These are phyloP conservation scores for Siniperca undulata DNA, from an alignment of 2,797 vertebrate genomes.

Conservation along the genomic window DNA sequence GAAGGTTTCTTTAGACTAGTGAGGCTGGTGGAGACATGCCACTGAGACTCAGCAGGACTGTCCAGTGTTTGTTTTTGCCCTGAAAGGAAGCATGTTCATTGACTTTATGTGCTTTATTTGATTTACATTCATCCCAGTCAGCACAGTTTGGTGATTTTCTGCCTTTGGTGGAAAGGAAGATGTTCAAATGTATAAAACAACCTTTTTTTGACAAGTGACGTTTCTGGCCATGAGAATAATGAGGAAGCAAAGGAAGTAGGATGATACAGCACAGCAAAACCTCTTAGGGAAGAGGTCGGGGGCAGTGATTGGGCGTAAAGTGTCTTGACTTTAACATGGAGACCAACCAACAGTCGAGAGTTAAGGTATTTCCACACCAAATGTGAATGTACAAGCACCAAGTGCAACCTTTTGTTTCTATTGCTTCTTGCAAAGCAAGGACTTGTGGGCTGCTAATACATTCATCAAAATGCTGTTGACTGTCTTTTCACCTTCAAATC, in stretches of 20 bases:
- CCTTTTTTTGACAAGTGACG: background rate
- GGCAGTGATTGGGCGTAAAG: background rate
- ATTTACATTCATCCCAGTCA: slow-evolving; percentile 10
- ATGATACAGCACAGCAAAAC: too few relatives aligned
- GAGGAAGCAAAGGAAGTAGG: background rate
- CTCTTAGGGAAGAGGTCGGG: too few relatives aligned
- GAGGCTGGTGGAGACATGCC: slow-evolving; percentile 85
- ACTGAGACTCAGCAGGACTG: slow-evolving; percentile 82
- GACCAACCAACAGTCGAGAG: background rate
- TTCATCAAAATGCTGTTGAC: too few relatives aligned
- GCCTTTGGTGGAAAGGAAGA: background rate
- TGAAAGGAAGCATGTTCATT: slow-evolving; percentile 92
- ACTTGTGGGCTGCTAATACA: too few relatives aligned
- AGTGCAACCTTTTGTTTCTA: background rate
- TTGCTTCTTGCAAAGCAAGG: too few relatives aligned
- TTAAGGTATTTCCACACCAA: too few relatives aligned
- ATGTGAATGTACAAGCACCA: background rate
- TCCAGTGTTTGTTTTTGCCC: slow-evolving; percentile 88
- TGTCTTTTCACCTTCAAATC: background rate
- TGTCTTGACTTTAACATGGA: too few relatives aligned
- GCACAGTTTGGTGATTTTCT: slow-evolving; percentile 3
- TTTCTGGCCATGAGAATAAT: background rate
- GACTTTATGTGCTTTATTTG: slow-evolving; percentile 25
- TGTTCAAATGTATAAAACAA: background rate
- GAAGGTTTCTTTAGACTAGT: slow-evolving; percentile 87